Evolutionary conservation across 2,888 invertebrate species (phyloP).

Genomic region (Spicauda simplicius): DNA sequence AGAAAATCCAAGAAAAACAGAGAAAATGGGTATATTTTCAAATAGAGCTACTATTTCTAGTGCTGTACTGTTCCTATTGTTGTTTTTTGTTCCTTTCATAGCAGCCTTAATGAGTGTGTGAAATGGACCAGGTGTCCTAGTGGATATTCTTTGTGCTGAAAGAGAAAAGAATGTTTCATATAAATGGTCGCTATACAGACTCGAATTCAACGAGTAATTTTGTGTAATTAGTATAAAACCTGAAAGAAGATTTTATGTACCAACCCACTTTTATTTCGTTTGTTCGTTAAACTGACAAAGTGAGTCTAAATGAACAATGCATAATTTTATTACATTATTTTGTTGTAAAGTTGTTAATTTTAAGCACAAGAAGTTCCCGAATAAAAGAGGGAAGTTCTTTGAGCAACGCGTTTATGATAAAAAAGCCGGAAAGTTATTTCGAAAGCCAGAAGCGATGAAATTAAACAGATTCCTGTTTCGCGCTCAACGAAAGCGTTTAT

Average conservation of each 20-base stretch:
- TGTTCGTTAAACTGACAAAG: neutral
- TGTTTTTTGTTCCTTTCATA: slow-evolving; percentile 43
- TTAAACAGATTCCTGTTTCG: slow-evolving; percentile 36
- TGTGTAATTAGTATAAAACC: slow-evolving; percentile 23
- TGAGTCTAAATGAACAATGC: slow-evolving; percentile 2
- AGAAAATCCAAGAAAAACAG: slow-evolving; percentile 46
- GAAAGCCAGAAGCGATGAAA: slow-evolving; percentile 28
- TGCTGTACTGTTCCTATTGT: slow-evolving; percentile 43
- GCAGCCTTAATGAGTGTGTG: slow-evolving; percentile 46
- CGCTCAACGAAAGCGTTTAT: slow-evolving; percentile 39
- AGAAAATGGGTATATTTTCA: slow-evolving; percentile 47
- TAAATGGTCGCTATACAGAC: slow-evolving; percentile 16
- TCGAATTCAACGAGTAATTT: slow-evolving; percentile 11
- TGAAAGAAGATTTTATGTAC: neutral
- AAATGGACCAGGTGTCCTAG: slow-evolving; percentile 43
- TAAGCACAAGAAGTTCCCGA: slow-evolving; percentile 2
- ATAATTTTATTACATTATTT: neutral
- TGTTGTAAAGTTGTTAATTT: slow-evolving; percentile 5
- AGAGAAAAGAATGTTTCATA: slow-evolving; percentile 28
- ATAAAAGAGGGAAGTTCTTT: slow-evolving; percentile 12
- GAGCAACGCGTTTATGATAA: slow-evolving; percentile 22
- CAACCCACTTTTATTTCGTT: neutral
- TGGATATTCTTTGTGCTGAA: slow-evolving; percentile 36
- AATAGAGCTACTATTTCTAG: slow-evolving; percentile 43
- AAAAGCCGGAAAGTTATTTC: slow-evolving; percentile 21